Base-by-base conservation (phyloP, 2,888 invertebrate genomes). In the Suillia variegata region DNA sequence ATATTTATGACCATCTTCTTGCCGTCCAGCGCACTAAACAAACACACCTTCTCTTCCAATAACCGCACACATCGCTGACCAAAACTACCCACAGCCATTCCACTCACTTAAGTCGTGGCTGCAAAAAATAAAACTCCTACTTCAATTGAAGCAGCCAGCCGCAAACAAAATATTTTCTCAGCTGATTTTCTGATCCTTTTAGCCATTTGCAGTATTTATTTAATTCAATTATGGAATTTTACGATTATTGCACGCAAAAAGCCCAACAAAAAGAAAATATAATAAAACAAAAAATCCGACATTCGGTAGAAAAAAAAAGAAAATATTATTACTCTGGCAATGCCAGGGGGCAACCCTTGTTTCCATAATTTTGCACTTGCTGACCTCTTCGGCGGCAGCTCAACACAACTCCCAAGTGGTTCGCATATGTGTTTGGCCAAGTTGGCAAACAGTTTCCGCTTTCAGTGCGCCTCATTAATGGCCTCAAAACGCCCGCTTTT, bases 221-320 rank as follows among this genome's bases (percentile, higher is more conserved):
- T 78, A 78, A 77, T 77, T 77, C 77, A 77, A 77, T 77, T 77
- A 77, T 77, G 70, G 73, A 71, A 72, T 77, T 77, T 77, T 77
- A 77, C 67, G 77, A 78, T 77, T 77, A 77, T 77, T 69, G 64
- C 42, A 81, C 50, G 58, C 58, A 65, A 59, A 57, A 65, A 63
- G 58, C 62, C 62, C 45, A 34, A 50, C 58, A 61, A 54, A 51
- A 54, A 53, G 48, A 13, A 10, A 18, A 31, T 21, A 34, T 52
- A n/a, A 33, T 50, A 20, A 50, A 22, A 26, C 26, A 24, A 8
- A n/a, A 54, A 55, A 21, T 34, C n/a, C n/a, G n/a, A n/a, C n/a
- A n/a, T 10, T 26, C 5, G 26, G 17, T 12, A 38, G 38, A 51
- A 55, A 20, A 13, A 20, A 13, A 51, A 51, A n/a, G 34, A 51